These are phyloP conservation scores for Hesperophylax magnus DNA, from an alignment of 1,140 invertebrate species.

Conservation along the genomic window DNA sequence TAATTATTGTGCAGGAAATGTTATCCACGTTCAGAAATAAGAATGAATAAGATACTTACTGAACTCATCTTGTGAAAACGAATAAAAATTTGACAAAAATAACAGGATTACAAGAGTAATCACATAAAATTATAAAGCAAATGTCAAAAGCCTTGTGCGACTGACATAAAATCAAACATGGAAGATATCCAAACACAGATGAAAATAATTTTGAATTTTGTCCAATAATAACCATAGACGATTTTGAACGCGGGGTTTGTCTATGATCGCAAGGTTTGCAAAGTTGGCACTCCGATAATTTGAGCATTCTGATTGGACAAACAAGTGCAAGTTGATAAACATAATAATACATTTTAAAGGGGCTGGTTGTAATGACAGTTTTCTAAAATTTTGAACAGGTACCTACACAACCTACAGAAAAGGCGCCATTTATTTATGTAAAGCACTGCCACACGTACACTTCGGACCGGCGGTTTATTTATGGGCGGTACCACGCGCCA, in stretches of 20 bases:
- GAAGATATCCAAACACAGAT: slow-evolving; percentile 41
- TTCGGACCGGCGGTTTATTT: too few species aligned
- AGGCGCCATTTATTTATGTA: too few species aligned
- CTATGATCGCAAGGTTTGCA: not conserved
- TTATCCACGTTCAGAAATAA: not conserved
- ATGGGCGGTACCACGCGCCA: too few species aligned
- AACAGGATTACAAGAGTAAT: slow-evolving; percentile 20
- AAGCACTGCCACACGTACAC: too few species aligned
- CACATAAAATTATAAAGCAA: slow-evolving; percentile 28
- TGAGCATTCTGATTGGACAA: not conserved
- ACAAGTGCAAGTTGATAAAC: not conserved
- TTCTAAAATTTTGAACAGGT: not conserved
- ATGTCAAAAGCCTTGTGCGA: slow-evolving; percentile 45
- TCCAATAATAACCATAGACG: slow-evolving; percentile 37
- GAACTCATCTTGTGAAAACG: slow-evolving; percentile 42
- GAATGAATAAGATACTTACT: slow-evolving; percentile 25
- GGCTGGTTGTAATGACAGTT: not conserved
- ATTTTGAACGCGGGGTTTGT: not conserved
- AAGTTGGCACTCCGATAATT: not conserved
- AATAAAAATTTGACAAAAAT: slow-evolving; percentile 27
- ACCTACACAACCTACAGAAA: too few species aligned
- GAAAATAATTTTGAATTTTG: slow-evolving; percentile 51
- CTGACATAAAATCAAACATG: slow-evolving; percentile 53
- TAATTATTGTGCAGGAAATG: slow-evolving; percentile 4
- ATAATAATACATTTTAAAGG: not conserved